Evolutionary conservation across 2,113 vertebrate species (phyloP).

Genomic region (Neolamprologus caudopunctatus): DNA sequence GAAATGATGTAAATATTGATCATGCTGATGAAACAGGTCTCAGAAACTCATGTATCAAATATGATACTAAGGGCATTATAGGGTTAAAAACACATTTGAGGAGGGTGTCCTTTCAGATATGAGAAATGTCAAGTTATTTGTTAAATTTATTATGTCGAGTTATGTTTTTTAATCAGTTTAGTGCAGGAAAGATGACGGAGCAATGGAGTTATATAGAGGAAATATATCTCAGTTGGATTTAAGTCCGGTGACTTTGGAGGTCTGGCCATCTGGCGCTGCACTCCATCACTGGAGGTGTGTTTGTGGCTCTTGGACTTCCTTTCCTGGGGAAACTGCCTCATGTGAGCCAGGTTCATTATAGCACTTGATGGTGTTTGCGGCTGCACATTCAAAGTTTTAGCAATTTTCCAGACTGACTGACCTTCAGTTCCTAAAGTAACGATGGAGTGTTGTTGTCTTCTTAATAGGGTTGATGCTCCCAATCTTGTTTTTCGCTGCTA

Average conservation of each 20-base stretch:
- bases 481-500: background rate
- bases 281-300: background rate
- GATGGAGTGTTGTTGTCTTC: background rate
- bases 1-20: background rate
- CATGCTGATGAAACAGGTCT: background rate
- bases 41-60: background rate
- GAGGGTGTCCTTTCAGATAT: background rate
- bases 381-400: background rate
- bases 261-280: rapidly evolving
- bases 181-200: rapidly evolving
- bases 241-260: background rate
- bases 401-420: background rate
- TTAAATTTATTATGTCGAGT: background rate
- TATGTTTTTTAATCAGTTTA: background rate
- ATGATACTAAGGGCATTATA: background rate
- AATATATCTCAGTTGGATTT: rapidly evolving
- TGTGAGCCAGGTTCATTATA: background rate
- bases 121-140: background rate
- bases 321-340: background rate
- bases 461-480: background rate
- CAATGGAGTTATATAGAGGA: background rate
- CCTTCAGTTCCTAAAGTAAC: background rate
- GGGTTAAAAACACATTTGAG: background rate
- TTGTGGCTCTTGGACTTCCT: background rate
- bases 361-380: rapidly evolving